Evolutionary conservation across 2,797 vertebrate species (phyloP), one percentile per base, ranked within the genome.

Genomic region (Anableps anableps): DNA sequence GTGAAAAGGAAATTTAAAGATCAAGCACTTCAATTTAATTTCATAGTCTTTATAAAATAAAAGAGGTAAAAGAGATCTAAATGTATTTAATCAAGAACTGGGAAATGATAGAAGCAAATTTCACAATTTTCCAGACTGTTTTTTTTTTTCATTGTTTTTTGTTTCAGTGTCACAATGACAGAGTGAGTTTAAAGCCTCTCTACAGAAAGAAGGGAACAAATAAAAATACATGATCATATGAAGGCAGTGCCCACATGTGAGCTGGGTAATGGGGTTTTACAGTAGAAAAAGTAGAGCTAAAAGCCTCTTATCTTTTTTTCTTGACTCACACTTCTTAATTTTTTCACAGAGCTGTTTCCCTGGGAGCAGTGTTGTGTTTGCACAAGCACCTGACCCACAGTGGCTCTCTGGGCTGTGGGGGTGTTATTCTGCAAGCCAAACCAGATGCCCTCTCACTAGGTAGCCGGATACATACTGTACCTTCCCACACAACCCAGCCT

Each of bases 391-490:
- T 93, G 92, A 94, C 90, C 93, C 91, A 88, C 72, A 19, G 88
- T 80, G 77, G 88, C 89, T 93, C 89, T 90, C 83, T 53, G 76
- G 88, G 84, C 88, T 88, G 92, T 92, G 93, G 92, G 91, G 91
- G 93, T 91, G 92, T 91, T 86, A n/a, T 83, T 83, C 85, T 76
- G 83, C 72, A 83, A 90, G 86, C 89, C 87, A 77, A 80, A 86
- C 89, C 92, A 95, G 92, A 92, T 95, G 93, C 92, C 92, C 91
- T 94, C 91, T 91, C 94, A 88, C 91, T 89, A 85, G 94, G 93
- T 93, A 91, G 89, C 84, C 80, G 58, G 86, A 88, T 90, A 70
- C 86, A 89, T 72, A 75, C 83, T 85, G 85, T 80, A 86, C 86
- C 85, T 86, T 91, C 89, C 93, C 83, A 92, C 92, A 90, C 90